Percentiles rank a stretch among this genome's conserved stretches.
phyloP scores from a whole-genome alignment of 2,888 invertebrate species.

The Caenorhabditis auriculariae region DNA sequence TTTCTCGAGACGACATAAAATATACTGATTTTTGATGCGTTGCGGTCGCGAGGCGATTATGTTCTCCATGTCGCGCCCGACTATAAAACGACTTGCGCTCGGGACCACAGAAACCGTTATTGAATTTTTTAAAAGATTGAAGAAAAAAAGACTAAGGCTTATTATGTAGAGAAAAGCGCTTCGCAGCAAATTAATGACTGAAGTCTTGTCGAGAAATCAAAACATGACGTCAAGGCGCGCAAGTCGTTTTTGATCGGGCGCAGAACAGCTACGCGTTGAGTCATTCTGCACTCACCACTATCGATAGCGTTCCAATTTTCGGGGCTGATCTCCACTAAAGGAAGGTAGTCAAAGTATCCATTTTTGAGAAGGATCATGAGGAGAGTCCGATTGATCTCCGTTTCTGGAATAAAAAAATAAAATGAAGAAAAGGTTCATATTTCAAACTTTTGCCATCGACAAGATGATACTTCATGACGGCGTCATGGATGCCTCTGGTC shows the following conservation, averaged over 20 bases:
- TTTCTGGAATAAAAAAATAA: conserved; percentile 8
- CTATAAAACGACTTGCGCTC: too few species aligned
- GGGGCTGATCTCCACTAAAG: conserved; percentile 7
- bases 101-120: too few species aligned
- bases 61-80: too few species aligned
- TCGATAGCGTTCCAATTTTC: conserved; percentile 28
- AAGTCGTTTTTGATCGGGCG: background rate
- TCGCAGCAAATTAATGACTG: too few species aligned
- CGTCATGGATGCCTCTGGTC: conserved; percentile 27
- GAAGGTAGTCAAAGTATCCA: conserved; percentile 21
- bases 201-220: too few species aligned
- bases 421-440: background rate
- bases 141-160: too few species aligned
- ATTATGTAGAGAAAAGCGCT: too few species aligned
- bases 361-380: conserved; percentile 27
- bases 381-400: conserved; percentile 21
- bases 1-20: background rate
- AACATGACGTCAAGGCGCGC: too few species aligned
- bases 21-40: too few species aligned
- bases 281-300: background rate
- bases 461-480: conserved; percentile 6
- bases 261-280: background rate
- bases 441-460: background rate
- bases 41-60: too few species aligned
- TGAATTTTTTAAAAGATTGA: too few species aligned